Evolutionary conservation across 2,888 invertebrate species (phyloP).

Genomic region (Pegoplata infirma): DNA sequence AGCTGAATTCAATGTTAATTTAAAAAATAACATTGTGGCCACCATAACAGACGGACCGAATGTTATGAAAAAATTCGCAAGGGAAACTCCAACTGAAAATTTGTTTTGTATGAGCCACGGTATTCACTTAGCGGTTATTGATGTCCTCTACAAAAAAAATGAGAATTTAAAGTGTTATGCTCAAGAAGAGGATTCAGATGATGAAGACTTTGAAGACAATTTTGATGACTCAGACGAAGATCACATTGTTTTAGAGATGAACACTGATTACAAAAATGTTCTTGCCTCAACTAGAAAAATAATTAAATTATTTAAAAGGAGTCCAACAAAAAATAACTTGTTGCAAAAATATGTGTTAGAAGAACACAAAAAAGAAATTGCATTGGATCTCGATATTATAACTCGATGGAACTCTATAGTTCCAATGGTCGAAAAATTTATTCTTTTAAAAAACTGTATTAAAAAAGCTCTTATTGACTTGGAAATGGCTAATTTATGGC

Average conservation of each 20-base stretch:
- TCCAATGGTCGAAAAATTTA: neutral
- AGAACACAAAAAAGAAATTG: neutral
- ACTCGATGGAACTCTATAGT: constrained; percentile 18
- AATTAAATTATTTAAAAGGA: constrained; percentile 12
- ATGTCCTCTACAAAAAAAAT: constrained; percentile 25
- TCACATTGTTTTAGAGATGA: neutral
- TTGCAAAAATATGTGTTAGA: constrained; percentile 1
- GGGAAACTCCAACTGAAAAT: neutral
- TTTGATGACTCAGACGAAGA: neutral
- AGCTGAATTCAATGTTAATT: neutral
- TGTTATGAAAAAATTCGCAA: constrained; percentile 11
- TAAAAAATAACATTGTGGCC: constrained; percentile 8
- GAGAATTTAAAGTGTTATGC: neutral
- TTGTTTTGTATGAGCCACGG: constrained; percentile 11
- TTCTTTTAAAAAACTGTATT: neutral
- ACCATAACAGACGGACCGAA: constrained; percentile 10
- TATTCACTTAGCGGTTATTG: constrained; percentile 4
- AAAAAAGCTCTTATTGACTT: constrained; percentile 1
- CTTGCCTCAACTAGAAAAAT: neutral
- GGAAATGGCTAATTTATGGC: constrained; percentile 10
- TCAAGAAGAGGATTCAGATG: neutral
- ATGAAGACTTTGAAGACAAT: neutral
- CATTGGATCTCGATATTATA: neutral
- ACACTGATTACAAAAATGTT: neutral
- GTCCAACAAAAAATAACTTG: neutral